Base-by-base conservation (phyloP, 2,888 invertebrate species). In the Lysandra coridon region DNA sequence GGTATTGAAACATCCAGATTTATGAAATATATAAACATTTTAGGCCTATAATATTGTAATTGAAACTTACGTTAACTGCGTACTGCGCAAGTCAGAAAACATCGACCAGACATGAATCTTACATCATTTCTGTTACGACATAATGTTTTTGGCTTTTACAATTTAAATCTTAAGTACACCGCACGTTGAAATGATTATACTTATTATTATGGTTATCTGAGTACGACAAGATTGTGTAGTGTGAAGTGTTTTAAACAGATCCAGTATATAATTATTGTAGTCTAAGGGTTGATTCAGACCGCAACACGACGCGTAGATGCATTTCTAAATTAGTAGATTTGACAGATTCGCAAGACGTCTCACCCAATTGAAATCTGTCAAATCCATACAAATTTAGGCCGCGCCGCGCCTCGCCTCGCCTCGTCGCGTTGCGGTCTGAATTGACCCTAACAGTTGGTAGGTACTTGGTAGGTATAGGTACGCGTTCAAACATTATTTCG, bases 61-160 rank as follows among this genome's bases (percentile, higher is more conserved):
- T 37, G 69, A 33, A 69, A 69, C 69, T 69, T 14, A 69, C 23
- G 4, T 69, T 69, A 33, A 4, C 69, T 33, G 69, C 69, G 69
- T 69, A 69, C 69, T 69, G 69, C 69, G 69, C 69, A 69, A 37
- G 69, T 14, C 69, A 37, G 33, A 69, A 69, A 69, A 69, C 69
- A 69, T 69, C 33, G 69, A 69, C 69, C 69, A 33, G 69, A 37
- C 33, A 64, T 64, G 30, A 64, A 64, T 30, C 30, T 62, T 30
- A 62, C 64, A 37, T 14, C 37, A 4, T 69, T 37, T 64, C 30
- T 30, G 23, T 64, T 17, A 69, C n/a, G 62, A 64, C 10, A 33
- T 12, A 23, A 33, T 69, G 33, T 69, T 62, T 69, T 69, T 37
- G 69, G 69, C 69, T 37, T 69, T 69, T 2, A 69, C 17, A 37